Percentiles rank a stretch among this genome's conserved stretches.
Evolutionary conservation across 2,888 invertebrate genomes (phyloP).

Genomic region (Drosophila acutilabella): DNA sequence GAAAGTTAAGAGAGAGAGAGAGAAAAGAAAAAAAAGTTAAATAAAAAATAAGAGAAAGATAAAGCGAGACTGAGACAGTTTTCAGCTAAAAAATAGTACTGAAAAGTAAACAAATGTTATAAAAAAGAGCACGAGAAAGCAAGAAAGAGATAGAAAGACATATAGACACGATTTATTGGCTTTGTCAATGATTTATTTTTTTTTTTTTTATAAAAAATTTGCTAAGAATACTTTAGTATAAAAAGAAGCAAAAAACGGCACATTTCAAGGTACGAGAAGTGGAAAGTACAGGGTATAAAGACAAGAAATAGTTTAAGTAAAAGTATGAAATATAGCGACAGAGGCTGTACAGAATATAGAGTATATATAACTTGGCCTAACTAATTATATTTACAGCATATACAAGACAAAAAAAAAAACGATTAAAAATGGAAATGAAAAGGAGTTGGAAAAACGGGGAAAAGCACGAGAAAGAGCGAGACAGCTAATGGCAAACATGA

Average conservation of each 20-base stretch:
- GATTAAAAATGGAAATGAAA: background rate
- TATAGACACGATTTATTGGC: constrained; percentile 1
- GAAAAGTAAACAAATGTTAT: too few relatives aligned
- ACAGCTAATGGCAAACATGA: constrained; percentile 28
- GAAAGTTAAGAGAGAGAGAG: background rate
- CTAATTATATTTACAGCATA: constrained; percentile 44
- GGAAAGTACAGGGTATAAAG: background rate
- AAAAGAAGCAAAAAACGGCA: constrained; percentile 13
- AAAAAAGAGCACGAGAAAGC: background rate
- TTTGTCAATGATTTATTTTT: constrained; percentile 16
- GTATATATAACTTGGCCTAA: constrained; percentile 18
- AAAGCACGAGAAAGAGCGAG: constrained; percentile 18
- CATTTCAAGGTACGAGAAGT: constrained; percentile 1
- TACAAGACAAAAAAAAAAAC: constrained; percentile 5
- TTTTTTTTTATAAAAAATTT: constrained; percentile 19
- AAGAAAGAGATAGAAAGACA: background rate
- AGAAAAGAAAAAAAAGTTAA: too few relatives aligned
- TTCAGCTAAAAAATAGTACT: too few relatives aligned
- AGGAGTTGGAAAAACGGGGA: too few relatives aligned
- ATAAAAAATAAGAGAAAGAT: background rate
- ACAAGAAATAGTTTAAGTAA: background rate
- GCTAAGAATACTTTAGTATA: constrained; percentile 29
- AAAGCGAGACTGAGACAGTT: too few relatives aligned
- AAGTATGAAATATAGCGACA: background rate
- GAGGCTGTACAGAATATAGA: background rate